Evolutionary conservation across 2,113 vertebrate species (phyloP), one percentile per base, ranked within the genome.

Genomic region (Heterochromis multidens): DNA sequence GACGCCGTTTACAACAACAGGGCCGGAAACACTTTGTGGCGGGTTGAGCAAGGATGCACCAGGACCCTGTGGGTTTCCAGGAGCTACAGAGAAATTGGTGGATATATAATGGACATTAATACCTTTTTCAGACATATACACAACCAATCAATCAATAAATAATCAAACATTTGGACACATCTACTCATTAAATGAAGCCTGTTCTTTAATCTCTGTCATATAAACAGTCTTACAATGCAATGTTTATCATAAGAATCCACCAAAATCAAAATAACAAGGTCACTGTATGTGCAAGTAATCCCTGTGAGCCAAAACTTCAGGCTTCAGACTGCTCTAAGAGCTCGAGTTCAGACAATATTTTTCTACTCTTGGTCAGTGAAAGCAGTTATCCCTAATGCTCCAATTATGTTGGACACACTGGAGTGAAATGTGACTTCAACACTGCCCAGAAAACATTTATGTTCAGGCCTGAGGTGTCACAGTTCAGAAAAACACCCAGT

Each of bases 1-100:
- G 46, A 98, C 65, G 0, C 98, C 98, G 0, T 99, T 99, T 63
- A 97, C 94, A 46, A 97, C 94, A 3, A 98, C 92, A 2, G 96
- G 7, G 33, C 60, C 62, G 1, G 92, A 62, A 4, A 52, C 85
- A 7, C 59, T 85, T 79, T 91, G 94, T 33, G 93, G 87, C 27
- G 91, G 90, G 80, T 43, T 82, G 17, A 77, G 84, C 59, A 80
- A 83, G 3, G 83, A 49, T 4, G 90, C 74, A 3, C 5, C 7
- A 2, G 89, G 82, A 43, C 35, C 91, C 65, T 81, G 85, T 17
- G 58, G 65, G 33, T 5, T 2, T 6, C 77, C 89, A n/a, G 82
- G 74, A 72, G 81, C 87, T 92, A 52, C 40, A 59, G 79, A 35
- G 31, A 59, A 31, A 52, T 17, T 59, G 11, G 12, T 27, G 56